phyloP scores from a whole-genome alignment of 2,888 invertebrate species.

The Latrodectus elegans region DNA sequence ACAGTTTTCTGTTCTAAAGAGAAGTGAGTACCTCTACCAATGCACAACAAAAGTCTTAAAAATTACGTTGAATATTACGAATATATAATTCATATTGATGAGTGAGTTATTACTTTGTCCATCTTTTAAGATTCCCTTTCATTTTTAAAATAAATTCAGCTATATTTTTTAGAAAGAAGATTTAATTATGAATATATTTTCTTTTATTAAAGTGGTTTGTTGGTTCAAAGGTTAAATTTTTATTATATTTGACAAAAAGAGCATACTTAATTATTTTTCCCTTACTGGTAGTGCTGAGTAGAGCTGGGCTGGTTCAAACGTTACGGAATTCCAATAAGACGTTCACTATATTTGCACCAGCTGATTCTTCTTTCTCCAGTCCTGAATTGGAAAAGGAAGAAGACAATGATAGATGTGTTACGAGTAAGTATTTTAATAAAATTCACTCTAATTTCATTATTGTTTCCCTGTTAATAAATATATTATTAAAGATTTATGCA shows the following conservation, averaged over 20 bases:
- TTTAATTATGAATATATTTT: too few species aligned
- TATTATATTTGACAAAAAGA: too few species aligned
- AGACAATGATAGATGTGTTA: constrained; percentile 13
- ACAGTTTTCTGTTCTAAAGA: constrained; percentile 79
- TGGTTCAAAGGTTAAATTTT: too few species aligned
- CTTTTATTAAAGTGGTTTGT: too few species aligned
- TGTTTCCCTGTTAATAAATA: too few species aligned
- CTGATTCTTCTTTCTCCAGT: constrained; percentile 80
- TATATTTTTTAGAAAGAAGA: too few species aligned
- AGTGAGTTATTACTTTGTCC: too few species aligned
- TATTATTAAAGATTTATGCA: too few species aligned
- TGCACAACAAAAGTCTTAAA: neutral
- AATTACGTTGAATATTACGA: neutral
- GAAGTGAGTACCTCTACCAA: constrained; percentile 72
- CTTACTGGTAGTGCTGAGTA: constrained; percentile 78
- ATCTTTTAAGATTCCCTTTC: too few species aligned
- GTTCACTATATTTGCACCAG: constrained; percentile 80
- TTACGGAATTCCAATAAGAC: constrained; percentile 77
- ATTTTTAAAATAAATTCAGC: too few species aligned
- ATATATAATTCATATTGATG: too few species aligned
- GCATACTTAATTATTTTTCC: neutral
- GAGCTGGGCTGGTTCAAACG: constrained; percentile 78
- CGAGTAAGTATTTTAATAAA: constrained; percentile 18
- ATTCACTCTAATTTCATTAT: neutral
- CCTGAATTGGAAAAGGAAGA: neutral